These are phyloP conservation scores for Kryptolebias ocellatus DNA, from an alignment of 2,797 vertebrate genomes.

Conservation along the genomic window DNA sequence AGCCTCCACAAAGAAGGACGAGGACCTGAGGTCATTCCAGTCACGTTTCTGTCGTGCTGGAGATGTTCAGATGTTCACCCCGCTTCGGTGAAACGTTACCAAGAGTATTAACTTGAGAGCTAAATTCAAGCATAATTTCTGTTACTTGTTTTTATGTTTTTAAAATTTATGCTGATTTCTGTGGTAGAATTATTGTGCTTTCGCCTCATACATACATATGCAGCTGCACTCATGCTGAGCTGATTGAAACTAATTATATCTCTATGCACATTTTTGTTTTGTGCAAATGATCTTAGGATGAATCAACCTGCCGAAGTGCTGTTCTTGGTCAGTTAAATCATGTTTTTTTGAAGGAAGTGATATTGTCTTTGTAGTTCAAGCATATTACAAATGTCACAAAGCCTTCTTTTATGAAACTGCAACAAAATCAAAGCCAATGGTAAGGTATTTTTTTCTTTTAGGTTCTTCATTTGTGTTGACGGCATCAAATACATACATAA, in stretches of 20 bases:
- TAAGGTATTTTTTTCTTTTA: too few relatives aligned
- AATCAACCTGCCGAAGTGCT: background rate
- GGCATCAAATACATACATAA: too few relatives aligned
- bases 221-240: background rate
- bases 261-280: background rate
- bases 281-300: background rate
- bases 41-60: background rate
- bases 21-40: background rate
- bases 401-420: background rate
- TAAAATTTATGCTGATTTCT: background rate
- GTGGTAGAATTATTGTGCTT: background rate
- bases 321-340: background rate
- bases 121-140: background rate
- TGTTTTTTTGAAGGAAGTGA: background rate
- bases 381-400: background rate
- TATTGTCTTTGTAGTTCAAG: background rate
- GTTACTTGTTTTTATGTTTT: background rate
- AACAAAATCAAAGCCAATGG: too few relatives aligned
- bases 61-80: background rate
- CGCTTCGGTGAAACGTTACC: background rate
- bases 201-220: background rate
- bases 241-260: slow-evolving; percentile 2
- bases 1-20: slow-evolving; percentile 34
- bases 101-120: background rate
- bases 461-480: too few relatives aligned